Conservation (phyloP, 2,797 vertebrate genomes). For the Buceros bicornis region DNA sequence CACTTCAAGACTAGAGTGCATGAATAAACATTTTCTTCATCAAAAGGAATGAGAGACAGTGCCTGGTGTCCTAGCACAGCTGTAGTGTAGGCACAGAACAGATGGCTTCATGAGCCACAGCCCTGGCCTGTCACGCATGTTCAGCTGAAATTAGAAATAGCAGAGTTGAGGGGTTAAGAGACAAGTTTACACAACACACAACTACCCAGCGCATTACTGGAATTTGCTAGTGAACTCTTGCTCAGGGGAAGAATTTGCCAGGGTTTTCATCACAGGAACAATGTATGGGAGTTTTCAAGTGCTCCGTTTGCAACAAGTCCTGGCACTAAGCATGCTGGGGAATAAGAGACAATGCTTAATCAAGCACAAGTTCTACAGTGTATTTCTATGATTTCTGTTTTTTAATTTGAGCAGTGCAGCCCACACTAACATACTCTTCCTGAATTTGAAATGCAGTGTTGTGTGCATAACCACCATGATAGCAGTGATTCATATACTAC, state of each 20-base stretch:
- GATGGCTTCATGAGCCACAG: background rate
- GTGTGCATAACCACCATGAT: background rate
- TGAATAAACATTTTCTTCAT: background rate
- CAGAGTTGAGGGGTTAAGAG: background rate
- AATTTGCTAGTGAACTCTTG: background rate
- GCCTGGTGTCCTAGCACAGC: background rate
- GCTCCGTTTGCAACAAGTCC: background rate
- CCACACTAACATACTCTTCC: background rate
- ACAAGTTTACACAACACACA: background rate
- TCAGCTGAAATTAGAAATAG: conserved; percentile 1
- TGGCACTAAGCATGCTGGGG: background rate
- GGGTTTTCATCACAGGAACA: background rate
- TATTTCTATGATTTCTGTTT: background rate
- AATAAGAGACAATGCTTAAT: background rate
- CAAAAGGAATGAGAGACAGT: background rate
- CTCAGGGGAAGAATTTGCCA: background rate
- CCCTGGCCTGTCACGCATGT: background rate
- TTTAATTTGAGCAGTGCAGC: background rate
- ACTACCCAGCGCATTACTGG: background rate
- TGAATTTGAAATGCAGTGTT: background rate
- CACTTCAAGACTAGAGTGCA: background rate
- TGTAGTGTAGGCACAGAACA: background rate
- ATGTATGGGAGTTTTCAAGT: background rate
- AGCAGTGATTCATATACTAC: background rate
- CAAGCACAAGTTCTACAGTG: background rate